Base-by-base conservation (phyloP, 2,113 vertebrate species). In the Tetrao urogallus region DNA sequence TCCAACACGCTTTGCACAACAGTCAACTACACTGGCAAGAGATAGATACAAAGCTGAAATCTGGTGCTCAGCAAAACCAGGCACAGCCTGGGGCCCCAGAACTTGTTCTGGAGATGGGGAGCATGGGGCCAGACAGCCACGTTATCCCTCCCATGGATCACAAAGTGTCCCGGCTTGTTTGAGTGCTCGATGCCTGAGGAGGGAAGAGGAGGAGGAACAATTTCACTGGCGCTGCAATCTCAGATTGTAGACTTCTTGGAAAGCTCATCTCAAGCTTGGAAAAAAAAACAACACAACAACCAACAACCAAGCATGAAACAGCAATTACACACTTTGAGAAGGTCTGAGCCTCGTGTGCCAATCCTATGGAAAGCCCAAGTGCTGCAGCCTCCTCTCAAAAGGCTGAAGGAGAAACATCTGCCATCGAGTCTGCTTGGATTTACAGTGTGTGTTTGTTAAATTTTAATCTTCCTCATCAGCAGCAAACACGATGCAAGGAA, bases 31-130 rank as follows among this genome's bases (percentile, higher is more conserved):
- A 27, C 16, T 0, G 10, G 82, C 70, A 78, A 92, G 65, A 56
- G 0, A 2, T 24, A 90, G 69, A 67, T 32, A 47, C 7, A 75
- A 69, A 90, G 58, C 27, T 90, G 77, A 84, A 94, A 61, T 79
- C 78, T 17, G 78, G 61, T 17, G 78, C 90, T 96, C 96, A 95
- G 95, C 95, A 95, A 84, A 93, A 78, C 13, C 95, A 86, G 66
- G 7, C 80, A 70, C 80, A 87, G 94, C 90, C 85, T 22, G 50
- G 36, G 86, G 94, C 93, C 56, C 2, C 65, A 94, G 95, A 95
- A 95, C 96, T 79, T 0, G 88, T 94, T 96, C 79, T 79, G 73
- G 82, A 80, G 88, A 92, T 38, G 61, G 87, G 24, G 78, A 94
- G 71, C 61, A 69, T 12, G 10, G 71, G 94, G 82, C 78, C 70